Conservation (phyloP, 2,888 invertebrate species). For the Drosophila affinis region DNA sequence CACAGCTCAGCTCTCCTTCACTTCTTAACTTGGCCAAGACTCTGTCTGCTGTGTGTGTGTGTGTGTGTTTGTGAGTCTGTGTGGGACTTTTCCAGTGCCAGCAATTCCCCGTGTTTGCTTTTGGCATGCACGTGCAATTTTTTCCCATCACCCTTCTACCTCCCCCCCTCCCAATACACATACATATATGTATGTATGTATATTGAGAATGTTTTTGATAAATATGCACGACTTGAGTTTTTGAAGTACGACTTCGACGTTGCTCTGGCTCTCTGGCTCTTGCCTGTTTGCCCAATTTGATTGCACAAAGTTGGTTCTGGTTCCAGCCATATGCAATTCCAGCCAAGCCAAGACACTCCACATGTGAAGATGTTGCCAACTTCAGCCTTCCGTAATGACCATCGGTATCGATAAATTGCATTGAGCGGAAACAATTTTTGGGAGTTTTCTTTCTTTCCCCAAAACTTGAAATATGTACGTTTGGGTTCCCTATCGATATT, state of each 20-base stretch:
- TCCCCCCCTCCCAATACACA: background rate
- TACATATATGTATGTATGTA: background rate
- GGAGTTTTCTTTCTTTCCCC: background rate
- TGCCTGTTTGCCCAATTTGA: slow-evolving; percentile 71
- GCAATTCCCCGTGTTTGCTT: slow-evolving; percentile 65
- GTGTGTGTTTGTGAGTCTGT: slow-evolving; percentile 4
- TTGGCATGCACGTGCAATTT: slow-evolving; percentile 66
- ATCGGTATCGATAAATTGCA: slow-evolving; percentile 58
- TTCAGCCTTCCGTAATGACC: slow-evolving; percentile 61
- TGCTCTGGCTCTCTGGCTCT: background rate
- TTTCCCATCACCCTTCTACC: slow-evolving; percentile 44
- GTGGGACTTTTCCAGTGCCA: slow-evolving; percentile 25
- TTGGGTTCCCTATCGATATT: background rate
- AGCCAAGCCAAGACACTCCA: slow-evolving; percentile 37
- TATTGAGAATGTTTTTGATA: slow-evolving; percentile 75
- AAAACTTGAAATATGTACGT: background rate
- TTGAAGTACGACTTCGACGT: slow-evolving; percentile 45
- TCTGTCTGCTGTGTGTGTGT: background rate
- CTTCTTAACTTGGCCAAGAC: slow-evolving; percentile 13
- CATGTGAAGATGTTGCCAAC: slow-evolving; percentile 39
- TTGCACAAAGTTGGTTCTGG: slow-evolving; percentile 71
- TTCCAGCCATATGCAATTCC: slow-evolving; percentile 60
- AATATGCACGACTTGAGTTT: slow-evolving; percentile 71
- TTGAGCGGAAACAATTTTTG: slow-evolving; percentile 1
- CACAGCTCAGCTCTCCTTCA: slow-evolving; percentile 11